Conservation (phyloP, 2,113 vertebrate species). For the Heterotis niloticus region DNA sequence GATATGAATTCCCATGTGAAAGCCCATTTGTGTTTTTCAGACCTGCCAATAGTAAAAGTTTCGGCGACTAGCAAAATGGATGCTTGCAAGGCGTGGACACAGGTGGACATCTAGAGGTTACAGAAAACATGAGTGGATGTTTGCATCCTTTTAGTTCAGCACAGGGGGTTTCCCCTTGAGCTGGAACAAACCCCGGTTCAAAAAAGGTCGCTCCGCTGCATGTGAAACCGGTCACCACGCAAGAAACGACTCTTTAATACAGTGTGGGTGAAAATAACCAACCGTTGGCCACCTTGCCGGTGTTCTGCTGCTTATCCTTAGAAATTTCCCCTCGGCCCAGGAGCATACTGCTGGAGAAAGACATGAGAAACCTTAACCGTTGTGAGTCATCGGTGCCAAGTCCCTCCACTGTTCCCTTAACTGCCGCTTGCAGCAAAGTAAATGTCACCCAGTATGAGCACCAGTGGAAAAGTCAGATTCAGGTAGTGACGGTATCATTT, state of each 20-base stretch:
- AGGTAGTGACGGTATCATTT: neutral
- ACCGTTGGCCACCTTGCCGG: neutral
- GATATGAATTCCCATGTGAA: too few relatives aligned
- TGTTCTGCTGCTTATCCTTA: neutral
- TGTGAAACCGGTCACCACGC: neutral
- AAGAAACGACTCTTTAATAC: neutral
- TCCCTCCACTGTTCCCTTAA: neutral
- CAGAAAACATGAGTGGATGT: neutral
- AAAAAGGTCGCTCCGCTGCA: conserved; percentile 1
- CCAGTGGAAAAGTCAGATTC: too few relatives aligned
- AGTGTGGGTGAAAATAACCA: too few relatives aligned
- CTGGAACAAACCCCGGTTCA: neutral
- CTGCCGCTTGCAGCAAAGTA: neutral
- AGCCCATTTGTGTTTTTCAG: too few relatives aligned
- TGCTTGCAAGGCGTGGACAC: too few relatives aligned
- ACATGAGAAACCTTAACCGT: conserved; percentile 18
- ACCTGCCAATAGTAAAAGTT: too few relatives aligned
- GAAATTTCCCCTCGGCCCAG: conserved; percentile 13
- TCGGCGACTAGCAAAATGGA: too few relatives aligned
- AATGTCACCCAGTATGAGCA: neutral
- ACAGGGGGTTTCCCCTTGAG: conserved; percentile 13
- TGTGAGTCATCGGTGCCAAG: conserved; percentile 21
- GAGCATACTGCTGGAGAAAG: conserved; percentile 9
- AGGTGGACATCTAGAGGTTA: neutral
- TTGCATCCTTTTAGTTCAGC: neutral